Evolutionary conservation across 2,113 vertebrate genomes (phyloP).

Genomic region (Gobiocypris rarus): DNA sequence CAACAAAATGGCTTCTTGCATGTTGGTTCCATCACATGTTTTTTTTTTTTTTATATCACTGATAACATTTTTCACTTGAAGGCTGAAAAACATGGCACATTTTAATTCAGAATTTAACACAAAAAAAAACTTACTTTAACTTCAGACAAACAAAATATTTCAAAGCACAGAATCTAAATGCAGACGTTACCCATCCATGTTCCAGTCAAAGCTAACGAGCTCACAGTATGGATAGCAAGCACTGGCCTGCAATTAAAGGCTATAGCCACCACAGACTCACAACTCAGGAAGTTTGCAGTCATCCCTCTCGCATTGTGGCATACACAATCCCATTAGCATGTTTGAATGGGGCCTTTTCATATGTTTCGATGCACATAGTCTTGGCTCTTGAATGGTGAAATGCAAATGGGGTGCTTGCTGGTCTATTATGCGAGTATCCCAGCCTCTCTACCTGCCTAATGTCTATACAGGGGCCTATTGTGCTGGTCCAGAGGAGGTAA

Average conservation of each 20-base stretch:
- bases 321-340: conserved; percentile 88
- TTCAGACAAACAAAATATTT: background rate
- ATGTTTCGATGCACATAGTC: conserved; percentile 82
- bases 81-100: no score
- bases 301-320: conserved; percentile 91
- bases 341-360: conserved; percentile 93
- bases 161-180: background rate
- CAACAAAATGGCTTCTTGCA: background rate
- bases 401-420: conserved; percentile 90
- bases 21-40: background rate
- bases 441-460: conserved; percentile 88
- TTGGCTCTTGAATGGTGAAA: conserved; percentile 81
- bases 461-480: conserved; percentile 82
- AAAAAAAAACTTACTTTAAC: no score
- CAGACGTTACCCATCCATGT: conserved; percentile 30
- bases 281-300: conserved; percentile 89
- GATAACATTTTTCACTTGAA: no score
- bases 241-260: conserved; percentile 84
- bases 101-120: no score
- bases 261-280: conserved; percentile 79
- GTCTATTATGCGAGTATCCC: conserved; percentile 87
- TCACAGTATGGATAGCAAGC: conserved; percentile 83
- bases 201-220: conserved; percentile 73
- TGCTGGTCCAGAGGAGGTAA: conserved; percentile 65
- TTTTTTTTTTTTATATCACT: no score